Conservation (phyloP, 2,113 vertebrate species). For the Pseudolaguvia tuberculata region DNA sequence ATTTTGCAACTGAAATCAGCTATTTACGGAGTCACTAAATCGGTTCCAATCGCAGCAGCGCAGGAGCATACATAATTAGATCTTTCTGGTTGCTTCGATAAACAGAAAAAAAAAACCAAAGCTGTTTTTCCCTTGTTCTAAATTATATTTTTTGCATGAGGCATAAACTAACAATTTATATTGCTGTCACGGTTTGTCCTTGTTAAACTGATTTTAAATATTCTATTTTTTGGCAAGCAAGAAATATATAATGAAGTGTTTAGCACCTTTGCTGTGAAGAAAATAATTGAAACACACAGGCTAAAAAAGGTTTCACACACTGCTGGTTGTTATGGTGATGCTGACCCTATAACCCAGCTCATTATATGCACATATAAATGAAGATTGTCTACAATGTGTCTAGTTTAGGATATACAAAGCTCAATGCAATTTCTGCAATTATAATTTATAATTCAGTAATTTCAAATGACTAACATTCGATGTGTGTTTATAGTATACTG, state of each 20-base stretch:
- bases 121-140: not conserved
- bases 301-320: not conserved
- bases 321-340: conserved; percentile 6
- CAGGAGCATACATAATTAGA: not conserved
- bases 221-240: not conserved
- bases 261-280: not conserved
- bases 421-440: too few species aligned
- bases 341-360: not conserved
- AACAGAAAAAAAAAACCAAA: not conserved
- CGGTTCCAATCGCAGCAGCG: not conserved
- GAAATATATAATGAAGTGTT: not conserved
- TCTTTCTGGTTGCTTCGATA: not conserved
- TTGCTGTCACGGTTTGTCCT: not conserved
- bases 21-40: not conserved
- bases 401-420: not conserved
- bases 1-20: not conserved
- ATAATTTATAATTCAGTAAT: too few species aligned
- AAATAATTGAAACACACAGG: conserved; percentile 4
- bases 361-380: not conserved
- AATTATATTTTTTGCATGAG: not conserved
- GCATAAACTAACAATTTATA: not conserved
- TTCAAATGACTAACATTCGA: not conserved
- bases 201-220: too few species aligned
- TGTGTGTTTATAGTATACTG: not conserved
- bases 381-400: not conserved